Conservation (phyloP, 1,140 invertebrate genomes). For the Venustaconcha ellipsiformis region DNA sequence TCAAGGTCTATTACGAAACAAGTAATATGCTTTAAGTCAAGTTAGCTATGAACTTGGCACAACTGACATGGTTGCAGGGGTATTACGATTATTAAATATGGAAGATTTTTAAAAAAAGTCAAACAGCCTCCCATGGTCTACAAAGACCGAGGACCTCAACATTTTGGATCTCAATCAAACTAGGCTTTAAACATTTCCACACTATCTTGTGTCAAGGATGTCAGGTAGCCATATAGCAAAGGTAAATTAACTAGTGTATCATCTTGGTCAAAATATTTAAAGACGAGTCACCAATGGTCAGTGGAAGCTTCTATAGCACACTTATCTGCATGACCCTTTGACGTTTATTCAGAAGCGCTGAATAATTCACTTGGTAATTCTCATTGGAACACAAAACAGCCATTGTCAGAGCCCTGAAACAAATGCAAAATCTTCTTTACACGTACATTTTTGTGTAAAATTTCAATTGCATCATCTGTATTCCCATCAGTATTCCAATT, state of each 20-base stretch:
- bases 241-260: not conserved
- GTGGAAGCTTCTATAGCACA: slow-evolving; percentile 39
- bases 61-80: not conserved
- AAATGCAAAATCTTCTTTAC: slow-evolving; percentile 27
- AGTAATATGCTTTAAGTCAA: too few species aligned
- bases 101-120: slow-evolving; percentile 19
- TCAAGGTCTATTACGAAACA: too few species aligned
- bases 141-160: slow-evolving; percentile 1
- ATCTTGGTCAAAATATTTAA: slow-evolving; percentile 32
- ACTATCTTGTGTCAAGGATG: not conserved
- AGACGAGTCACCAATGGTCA: slow-evolving; percentile 24
- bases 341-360: slow-evolving; percentile 30
- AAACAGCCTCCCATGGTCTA: slow-evolving; percentile 19
- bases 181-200: not conserved
- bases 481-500: slow-evolving; percentile 32
- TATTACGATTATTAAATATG: slow-evolving; percentile 5
- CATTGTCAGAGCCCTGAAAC: slow-evolving; percentile 26
- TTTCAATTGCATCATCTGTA: slow-evolving; percentile 9
- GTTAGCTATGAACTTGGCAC: too few species aligned
- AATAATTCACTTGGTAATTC: slow-evolving; percentile 22
- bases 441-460: slow-evolving; percentile 28
- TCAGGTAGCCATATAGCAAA: not conserved
- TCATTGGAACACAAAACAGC: slow-evolving; percentile 21
- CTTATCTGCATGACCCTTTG: slow-evolving; percentile 27
- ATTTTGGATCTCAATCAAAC: not conserved